Evolutionary conservation across 2,888 invertebrate species (phyloP).

Genomic region (Chromoteleia sp.): DNA sequence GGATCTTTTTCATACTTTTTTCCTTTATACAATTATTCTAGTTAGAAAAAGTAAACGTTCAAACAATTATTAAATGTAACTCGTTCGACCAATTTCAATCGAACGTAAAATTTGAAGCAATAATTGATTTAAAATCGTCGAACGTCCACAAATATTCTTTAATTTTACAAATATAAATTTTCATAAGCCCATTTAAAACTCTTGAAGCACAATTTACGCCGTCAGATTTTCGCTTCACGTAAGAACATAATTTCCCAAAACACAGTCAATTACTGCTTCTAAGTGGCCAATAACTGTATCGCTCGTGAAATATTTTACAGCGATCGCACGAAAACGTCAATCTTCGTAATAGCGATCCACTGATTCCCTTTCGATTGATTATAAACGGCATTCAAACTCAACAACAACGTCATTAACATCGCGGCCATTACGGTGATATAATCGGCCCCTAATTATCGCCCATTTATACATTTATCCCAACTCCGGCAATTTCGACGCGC

Average conservation of each 20-base stretch:
- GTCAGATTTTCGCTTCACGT: background rate
- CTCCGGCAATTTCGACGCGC: background rate
- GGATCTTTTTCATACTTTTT: too few species aligned
- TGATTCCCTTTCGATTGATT: conserved; percentile 22
- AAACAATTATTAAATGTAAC: too few species aligned
- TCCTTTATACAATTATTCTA: too few species aligned
- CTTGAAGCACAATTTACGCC: background rate
- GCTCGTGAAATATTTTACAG: background rate
- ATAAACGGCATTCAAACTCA: conserved; percentile 24
- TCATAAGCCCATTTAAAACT: background rate
- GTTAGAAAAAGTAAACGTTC: too few species aligned
- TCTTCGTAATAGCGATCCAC: conserved; percentile 12
- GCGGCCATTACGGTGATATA: conserved; percentile 41
- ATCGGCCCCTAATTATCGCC: conserved; percentile 31
- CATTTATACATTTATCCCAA: conserved; percentile 47
- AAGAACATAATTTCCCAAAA: conserved; percentile 13
- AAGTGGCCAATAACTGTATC: conserved; percentile 20
- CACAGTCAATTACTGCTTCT: conserved; percentile 4
- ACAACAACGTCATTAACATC: conserved; percentile 41
- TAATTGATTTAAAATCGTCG: too few species aligned
- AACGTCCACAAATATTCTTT: too few species aligned
- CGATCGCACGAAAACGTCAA: conserved; percentile 10
- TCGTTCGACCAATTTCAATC: too few species aligned
- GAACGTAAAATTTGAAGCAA: too few species aligned
- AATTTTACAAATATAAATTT: background rate